Evolutionary conservation across 35 echinoderm and acorn worm genomes (phyloP).

Genomic region (Eucidaris tribuloides): DNA sequence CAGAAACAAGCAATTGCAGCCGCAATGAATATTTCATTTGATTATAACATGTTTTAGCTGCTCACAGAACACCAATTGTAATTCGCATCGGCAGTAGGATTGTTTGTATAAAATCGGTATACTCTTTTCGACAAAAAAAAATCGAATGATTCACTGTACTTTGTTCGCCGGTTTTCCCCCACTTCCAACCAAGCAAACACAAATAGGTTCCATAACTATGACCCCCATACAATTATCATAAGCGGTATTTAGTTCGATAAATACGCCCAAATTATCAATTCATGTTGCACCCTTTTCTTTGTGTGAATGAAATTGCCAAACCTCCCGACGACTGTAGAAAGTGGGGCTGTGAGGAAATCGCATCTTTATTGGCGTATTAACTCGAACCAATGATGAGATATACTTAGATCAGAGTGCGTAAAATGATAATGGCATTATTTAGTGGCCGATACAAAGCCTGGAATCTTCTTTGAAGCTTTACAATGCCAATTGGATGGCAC

Average conservation of each 20-base stretch:
- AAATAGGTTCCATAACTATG: too few species aligned
- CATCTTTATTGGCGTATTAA: background rate
- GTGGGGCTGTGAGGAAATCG: conserved; percentile 11
- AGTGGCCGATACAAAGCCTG: too few species aligned
- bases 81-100: too few species aligned
- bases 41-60: too few species aligned
- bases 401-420: conserved; percentile 2
- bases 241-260: conserved; percentile 19
- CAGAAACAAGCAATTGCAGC: too few species aligned
- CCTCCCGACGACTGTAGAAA: background rate
- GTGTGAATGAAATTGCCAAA: background rate
- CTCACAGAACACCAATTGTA: too few species aligned
- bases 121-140: too few species aligned
- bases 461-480: background rate
- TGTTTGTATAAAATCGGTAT: too few species aligned
- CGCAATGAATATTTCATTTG: too few species aligned
- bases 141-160: too few species aligned
- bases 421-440: conserved; percentile 33
- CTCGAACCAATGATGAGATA: background rate
- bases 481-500: background rate
- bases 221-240: conserved; percentile 22
- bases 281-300: background rate
- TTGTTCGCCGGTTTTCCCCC: too few species aligned
- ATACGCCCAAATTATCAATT: conserved; percentile 4
- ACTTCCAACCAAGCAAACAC: too few species aligned